phyloP scores from a whole-genome alignment of 2,113 vertebrate species.

The Pygoscelis antarcticus region DNA sequence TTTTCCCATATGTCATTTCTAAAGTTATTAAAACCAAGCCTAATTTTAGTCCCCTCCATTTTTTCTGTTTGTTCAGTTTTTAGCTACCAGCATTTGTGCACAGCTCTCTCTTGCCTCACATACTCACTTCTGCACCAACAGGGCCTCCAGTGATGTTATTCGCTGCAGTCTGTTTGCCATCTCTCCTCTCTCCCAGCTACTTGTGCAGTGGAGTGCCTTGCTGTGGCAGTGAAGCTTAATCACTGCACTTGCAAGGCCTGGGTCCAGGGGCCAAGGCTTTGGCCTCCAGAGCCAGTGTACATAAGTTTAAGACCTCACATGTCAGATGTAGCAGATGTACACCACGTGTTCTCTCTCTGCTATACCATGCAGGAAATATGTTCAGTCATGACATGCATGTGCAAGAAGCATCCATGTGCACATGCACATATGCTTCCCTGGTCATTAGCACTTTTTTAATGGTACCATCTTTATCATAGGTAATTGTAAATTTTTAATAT shows the following conservation, averaged over 20 bases:
- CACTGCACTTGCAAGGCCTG: neutral
- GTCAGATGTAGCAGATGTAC: neutral
- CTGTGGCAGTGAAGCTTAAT: neutral
- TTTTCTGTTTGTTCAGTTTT: neutral
- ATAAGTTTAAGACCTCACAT: neutral
- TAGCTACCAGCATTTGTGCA: neutral
- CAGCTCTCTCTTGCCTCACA: neutral
- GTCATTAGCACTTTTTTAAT: neutral
- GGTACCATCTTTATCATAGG: neutral
- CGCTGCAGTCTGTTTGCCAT: neutral
- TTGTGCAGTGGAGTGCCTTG: neutral
- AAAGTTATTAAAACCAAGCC: neutral
- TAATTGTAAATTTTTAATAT: neutral
- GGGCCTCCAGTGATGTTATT: neutral
- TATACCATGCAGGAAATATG: accelerated
- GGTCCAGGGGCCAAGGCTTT: neutral
- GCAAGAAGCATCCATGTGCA: neutral
- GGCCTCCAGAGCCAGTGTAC: neutral
- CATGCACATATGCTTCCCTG: neutral
- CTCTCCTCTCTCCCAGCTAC: neutral
- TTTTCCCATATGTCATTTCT: neutral
- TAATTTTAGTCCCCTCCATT: neutral
- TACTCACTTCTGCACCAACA: neutral
- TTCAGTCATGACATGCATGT: neutral
- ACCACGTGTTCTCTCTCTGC: neutral